Conservation (phyloP, 2,113 vertebrate genomes). For the Sceloporus tristichus region DNA sequence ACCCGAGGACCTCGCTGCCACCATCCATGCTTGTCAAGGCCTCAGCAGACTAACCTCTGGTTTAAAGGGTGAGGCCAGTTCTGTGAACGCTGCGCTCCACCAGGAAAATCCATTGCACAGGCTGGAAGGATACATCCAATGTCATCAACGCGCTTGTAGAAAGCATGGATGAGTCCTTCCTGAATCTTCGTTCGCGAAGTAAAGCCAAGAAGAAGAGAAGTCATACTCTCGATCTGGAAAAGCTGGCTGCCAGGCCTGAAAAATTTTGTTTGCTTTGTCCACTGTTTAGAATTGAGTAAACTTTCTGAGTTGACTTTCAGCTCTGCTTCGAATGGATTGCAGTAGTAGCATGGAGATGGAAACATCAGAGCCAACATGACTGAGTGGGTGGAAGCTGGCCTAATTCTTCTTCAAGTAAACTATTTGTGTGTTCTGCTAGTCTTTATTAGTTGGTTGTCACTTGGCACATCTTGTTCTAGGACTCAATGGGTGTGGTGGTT, state of each 20-base stretch:
- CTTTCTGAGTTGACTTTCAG: slow-evolving; percentile 43
- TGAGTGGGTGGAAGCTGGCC: background rate
- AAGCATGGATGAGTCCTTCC: too few species aligned
- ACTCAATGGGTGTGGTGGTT: slow-evolving; percentile 26
- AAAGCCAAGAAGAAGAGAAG: too few species aligned
- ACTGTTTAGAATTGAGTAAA: slow-evolving; percentile 47
- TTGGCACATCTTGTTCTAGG: background rate
- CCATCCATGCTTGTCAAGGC: too few species aligned
- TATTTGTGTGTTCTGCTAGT: slow-evolving; percentile 22
- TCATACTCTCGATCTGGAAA: slow-evolving; percentile 41
- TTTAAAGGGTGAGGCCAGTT: too few species aligned
- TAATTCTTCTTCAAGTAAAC: background rate
- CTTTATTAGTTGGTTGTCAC: slow-evolving; percentile 40
- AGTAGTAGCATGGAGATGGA: fast-evolving
- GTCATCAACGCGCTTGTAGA: too few species aligned
- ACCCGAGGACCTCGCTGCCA: too few species aligned
- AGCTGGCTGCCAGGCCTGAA: slow-evolving; percentile 62
- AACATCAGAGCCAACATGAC: background rate
- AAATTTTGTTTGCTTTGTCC: slow-evolving; percentile 61
- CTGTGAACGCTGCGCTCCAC: too few species aligned
- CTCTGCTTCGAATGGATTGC: background rate
- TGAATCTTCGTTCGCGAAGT: too few species aligned
- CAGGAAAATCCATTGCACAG: too few species aligned
- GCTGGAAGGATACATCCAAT: too few species aligned
- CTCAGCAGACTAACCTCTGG: too few species aligned